Evolutionary conservation across 2,888 invertebrate species (phyloP).

Genomic region (Hydroisotoma schaefferi): DNA sequence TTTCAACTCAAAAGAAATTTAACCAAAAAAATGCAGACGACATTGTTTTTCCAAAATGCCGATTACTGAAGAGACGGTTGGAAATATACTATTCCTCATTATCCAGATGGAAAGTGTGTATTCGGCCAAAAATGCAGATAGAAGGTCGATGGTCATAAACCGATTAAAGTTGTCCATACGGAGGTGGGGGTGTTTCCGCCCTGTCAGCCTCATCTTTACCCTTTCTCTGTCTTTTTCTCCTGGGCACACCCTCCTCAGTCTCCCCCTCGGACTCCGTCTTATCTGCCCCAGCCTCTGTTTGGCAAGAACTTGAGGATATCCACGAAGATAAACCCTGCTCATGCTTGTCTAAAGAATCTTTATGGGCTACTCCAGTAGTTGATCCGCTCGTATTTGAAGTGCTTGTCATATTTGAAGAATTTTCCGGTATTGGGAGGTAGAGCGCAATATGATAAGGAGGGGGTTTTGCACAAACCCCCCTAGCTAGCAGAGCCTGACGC

Average conservation of each 20-base stretch:
- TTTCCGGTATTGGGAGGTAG: conserved; percentile 36
- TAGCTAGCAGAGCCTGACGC: too few relatives aligned
- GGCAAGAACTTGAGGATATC: conserved; percentile 21
- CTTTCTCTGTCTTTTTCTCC: conserved; percentile 1
- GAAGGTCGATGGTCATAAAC: too few relatives aligned
- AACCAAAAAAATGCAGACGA: too few relatives aligned
- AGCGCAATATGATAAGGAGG: conserved; percentile 46
- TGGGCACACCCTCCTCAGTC: conserved; percentile 8
- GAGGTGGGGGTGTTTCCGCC: conserved; percentile 40
- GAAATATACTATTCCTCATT: too few relatives aligned
- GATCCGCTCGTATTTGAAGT: background rate
- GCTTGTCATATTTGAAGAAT: conserved; percentile 12
- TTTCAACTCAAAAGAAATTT: too few relatives aligned
- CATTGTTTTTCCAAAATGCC: too few relatives aligned
- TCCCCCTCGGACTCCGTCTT: conserved; percentile 12
- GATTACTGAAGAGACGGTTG: too few relatives aligned
- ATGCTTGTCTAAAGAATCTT: background rate
- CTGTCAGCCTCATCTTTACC: conserved; percentile 8
- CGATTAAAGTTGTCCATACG: conserved; percentile 28
- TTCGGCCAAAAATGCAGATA: too few relatives aligned
- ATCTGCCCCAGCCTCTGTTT: conserved; percentile 11
- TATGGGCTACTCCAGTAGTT: background rate
- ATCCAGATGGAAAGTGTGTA: too few relatives aligned
- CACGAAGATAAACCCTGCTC: conserved; percentile 15
- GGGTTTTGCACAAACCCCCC: conserved; percentile 31